Percentiles rank a stretch among this genome's conserved stretches.
phyloP scores from a whole-genome alignment of 2,113 vertebrate species.

The Pseudopodoces humilis region DNA sequence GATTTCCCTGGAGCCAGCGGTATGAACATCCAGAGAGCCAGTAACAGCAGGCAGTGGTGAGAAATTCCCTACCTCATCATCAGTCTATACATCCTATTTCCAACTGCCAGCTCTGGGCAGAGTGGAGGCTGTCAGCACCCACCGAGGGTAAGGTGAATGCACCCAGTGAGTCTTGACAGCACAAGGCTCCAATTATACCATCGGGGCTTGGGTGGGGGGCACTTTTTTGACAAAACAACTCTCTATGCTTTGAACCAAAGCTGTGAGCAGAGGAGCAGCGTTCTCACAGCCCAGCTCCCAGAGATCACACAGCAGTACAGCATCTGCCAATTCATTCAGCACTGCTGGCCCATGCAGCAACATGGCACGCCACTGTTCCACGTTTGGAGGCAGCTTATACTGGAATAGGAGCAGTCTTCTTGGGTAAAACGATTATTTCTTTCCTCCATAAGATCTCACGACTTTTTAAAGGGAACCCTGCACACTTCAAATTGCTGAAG shows the following conservation, averaged over 20 bases:
- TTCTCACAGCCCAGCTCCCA: background rate
- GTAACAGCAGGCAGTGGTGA: conserved; percentile 43
- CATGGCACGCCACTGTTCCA: conserved; percentile 35
- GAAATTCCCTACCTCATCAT: conserved; percentile 44
- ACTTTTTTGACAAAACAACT: background rate
- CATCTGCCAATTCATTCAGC: conserved; percentile 61
- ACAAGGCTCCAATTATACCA: background rate
- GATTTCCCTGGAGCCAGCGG: conserved; percentile 61
- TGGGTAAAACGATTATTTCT: conserved; percentile 15
- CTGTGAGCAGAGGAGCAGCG: background rate
- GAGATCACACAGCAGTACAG: background rate
- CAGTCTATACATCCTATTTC: background rate
- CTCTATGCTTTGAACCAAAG: background rate
- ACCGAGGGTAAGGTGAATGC: background rate
- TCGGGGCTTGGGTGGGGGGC: background rate
- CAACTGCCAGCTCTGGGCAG: background rate
- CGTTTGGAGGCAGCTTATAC: conserved; percentile 47
- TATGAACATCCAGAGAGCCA: conserved; percentile 34
- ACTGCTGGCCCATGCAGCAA: conserved; percentile 36
- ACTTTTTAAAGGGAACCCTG: conserved; percentile 28
- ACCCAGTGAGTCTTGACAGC: background rate
- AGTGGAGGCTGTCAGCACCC: background rate
- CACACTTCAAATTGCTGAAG: background rate
- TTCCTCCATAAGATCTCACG: background rate
- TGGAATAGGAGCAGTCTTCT: conserved; percentile 17